Conservation (phyloP, 2,888 invertebrate genomes). For the Thyatira batis region DNA sequence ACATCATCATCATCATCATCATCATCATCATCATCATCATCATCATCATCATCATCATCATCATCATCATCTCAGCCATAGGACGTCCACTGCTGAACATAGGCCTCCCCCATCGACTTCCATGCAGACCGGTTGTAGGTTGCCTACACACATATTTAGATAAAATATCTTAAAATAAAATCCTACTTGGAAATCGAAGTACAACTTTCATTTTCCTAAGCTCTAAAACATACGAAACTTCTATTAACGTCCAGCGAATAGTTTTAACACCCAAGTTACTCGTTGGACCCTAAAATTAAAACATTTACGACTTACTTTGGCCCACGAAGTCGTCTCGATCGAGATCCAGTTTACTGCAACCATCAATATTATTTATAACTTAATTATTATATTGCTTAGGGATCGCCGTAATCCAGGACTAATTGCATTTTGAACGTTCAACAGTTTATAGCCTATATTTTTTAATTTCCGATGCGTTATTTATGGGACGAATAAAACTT, state of each 20-base stretch:
- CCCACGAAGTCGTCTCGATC: conserved; percentile 33
- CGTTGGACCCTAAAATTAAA: not conserved
- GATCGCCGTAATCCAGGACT: conserved; percentile 36
- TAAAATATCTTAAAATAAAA: too few species aligned
- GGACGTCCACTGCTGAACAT: too few species aligned
- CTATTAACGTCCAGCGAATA: not conserved
- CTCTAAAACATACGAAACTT: not conserved
- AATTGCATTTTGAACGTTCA: conserved; percentile 32
- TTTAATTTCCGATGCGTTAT: not conserved
- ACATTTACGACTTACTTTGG: not conserved
- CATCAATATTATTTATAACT: conserved; percentile 50
- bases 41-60: too few species aligned
- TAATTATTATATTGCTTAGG: conserved; percentile 41
- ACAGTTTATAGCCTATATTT: not conserved
- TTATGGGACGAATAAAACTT: too few species aligned
- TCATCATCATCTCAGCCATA: too few species aligned
- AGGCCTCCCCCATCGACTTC: too few species aligned
- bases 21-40: too few species aligned
- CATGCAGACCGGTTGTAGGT: too few species aligned
- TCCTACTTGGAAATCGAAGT: too few species aligned
- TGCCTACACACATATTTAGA: too few species aligned
- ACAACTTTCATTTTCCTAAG: not conserved
- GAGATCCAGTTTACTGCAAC: conserved; percentile 28
- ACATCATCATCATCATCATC: too few species aligned
- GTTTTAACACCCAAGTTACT: not conserved